Evolutionary conservation across 2,888 invertebrate genomes (phyloP).

Genomic region (Eristalis intricaria): DNA sequence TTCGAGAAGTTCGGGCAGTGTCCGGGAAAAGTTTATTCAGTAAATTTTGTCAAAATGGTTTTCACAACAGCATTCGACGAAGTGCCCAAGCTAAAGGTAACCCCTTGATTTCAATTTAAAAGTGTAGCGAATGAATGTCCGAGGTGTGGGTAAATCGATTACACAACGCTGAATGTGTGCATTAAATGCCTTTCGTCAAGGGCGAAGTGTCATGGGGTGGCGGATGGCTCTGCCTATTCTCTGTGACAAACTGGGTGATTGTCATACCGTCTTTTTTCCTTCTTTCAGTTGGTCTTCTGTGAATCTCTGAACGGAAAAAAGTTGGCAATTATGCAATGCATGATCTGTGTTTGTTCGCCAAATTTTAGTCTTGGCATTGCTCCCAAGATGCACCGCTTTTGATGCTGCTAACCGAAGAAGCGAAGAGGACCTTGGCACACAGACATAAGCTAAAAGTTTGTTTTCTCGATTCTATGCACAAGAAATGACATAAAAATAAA

Average conservation of each 20-base stretch:
- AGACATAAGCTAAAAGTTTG: not conserved
- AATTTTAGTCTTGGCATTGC: not conserved
- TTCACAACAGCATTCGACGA: conserved; percentile 79
- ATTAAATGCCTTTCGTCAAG: conserved; percentile 70
- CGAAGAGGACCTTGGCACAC: conserved; percentile 43
- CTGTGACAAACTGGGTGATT: not conserved
- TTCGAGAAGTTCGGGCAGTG: conserved; percentile 37
- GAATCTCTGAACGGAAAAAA: not conserved
- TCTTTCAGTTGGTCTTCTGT: not conserved
- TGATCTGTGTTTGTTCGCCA: not conserved
- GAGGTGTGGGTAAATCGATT: conserved; percentile 40
- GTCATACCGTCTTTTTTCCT: not conserved
- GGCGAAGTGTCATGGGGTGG: conserved; percentile 46
- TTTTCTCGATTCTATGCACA: not conserved
- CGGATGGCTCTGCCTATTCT: not conserved
- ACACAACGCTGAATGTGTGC: conserved; percentile 53
- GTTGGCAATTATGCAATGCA: not conserved
- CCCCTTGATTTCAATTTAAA: not conserved
- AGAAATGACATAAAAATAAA: not conserved
- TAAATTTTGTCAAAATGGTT: conserved; percentile 76
- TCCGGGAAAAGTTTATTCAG: conserved; percentile 31
- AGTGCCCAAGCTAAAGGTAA: conserved; percentile 78
- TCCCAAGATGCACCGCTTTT: conserved; percentile 1
- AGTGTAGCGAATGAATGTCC: not conserved
- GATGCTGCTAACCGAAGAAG: not conserved